Base-by-base conservation (phyloP, 2,113 vertebrate species). In the Tragulus kanchil region DNA sequence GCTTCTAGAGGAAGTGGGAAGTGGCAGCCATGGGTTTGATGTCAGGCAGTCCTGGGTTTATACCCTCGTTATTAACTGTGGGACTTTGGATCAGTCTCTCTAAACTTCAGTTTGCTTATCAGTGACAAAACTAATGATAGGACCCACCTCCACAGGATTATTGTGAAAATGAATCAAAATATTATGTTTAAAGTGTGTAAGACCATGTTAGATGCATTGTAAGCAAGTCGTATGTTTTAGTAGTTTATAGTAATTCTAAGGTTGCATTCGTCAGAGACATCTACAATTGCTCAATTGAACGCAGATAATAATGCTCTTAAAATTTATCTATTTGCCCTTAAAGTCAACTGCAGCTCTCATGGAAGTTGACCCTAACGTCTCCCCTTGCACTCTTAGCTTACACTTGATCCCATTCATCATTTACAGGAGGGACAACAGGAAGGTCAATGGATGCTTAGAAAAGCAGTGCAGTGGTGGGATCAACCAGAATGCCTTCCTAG, bases 401-500 rank as follows among this genome's bases (percentile, higher is more conserved):
- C 19, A 48, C 54, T 92, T 81, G 77, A 65, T 92, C 52, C 28
- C 6, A 58, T 28, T 78, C 83, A 85, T 92, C 85, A 79, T 23
- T 96, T 96, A 96, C n/a, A 89, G 85, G n/a, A 79, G 58, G 59
- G 25, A 62, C 19, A 83, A 84, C 82, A 50, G 11, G 85, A 69
- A 97, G 97, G 98, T 96, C 95, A 94, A 84, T 77, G 61, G 77
- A 58, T 88, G 77, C 61, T 62, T 79, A 64, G 69, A 78, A 62
- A 93, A 95, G 17, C 26, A 62, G 36, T 31, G 6, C n/a, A 8
- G 79, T 36, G 31, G 62, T n/a, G 59, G 93, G 58, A 89, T 64
- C 77, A 78, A 62, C 75, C 48, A 62, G 69, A 61, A 77, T 56
- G 91, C 56, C 58, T 62, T 71, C 28, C 83, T 26, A 61, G 25